These are phyloP conservation scores for Seira sanloemensis DNA, from an alignment of 2,888 invertebrate species.

Conservation along the genomic window DNA sequence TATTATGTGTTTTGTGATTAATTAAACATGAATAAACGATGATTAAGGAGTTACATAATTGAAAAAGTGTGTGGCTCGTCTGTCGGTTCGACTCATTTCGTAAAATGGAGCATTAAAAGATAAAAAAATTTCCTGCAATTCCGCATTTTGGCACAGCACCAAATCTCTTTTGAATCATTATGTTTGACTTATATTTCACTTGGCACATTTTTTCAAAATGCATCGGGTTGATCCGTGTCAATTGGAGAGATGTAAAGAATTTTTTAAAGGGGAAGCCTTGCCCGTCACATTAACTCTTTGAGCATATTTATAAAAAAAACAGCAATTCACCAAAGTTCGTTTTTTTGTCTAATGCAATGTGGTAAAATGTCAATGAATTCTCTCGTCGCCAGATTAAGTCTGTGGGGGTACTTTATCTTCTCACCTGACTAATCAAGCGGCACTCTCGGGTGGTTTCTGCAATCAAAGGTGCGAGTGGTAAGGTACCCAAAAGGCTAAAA, in stretches of 20 bases:
- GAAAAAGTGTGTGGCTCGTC: too few species aligned
- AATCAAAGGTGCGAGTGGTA: not conserved
- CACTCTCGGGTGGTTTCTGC: constrained; percentile 7
- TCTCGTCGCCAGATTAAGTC: not conserved
- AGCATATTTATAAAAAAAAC: not conserved
- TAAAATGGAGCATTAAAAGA: too few species aligned
- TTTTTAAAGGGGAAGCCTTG: not conserved
- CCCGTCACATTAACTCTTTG: not conserved
- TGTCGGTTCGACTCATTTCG: too few species aligned
- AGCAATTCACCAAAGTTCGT: not conserved
- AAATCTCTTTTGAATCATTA: too few species aligned
- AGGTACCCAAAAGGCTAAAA: not conserved
- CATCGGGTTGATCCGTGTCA: not conserved
- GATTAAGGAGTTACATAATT: too few species aligned
- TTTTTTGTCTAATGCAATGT: too few species aligned
- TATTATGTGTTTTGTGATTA: too few species aligned
- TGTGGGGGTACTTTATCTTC: constrained; percentile 8
- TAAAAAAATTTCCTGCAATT: too few species aligned
- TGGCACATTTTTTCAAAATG: too few species aligned
- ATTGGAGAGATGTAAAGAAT: not conserved
- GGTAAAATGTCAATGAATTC: not conserved
- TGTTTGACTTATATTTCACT: too few species aligned
- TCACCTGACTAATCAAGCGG: constrained; percentile 60
- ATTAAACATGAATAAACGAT: too few species aligned
- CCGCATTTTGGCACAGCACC: too few species aligned